A percentile compares a stretch with the other conserved stretches of the same genome.
These are phyloP conservation scores for Rhinophrynus dorsalis DNA, from an alignment of 2,797 vertebrate species.

Conservation along the genomic window DNA sequence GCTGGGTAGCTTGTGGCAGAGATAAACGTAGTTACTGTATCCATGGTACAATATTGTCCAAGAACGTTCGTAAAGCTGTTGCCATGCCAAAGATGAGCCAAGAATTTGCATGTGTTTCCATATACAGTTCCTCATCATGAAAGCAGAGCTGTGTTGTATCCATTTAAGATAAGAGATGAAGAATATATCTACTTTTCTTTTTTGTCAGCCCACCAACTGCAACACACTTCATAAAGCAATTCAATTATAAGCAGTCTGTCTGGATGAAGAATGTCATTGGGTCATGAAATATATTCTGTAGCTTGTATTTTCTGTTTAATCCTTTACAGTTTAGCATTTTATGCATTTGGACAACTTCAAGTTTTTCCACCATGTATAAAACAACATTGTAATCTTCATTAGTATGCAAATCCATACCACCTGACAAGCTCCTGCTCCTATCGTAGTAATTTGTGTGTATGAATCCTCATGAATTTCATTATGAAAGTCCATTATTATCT, in stretches of 20 bases:
- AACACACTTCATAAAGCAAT: constrained; percentile 50
- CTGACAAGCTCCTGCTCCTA: constrained; percentile 45
- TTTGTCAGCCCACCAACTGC: constrained; percentile 44
- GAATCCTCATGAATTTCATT: constrained; percentile 60
- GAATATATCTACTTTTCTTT: constrained; percentile 22
- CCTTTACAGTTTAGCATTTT: constrained; percentile 40
- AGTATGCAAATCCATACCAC: constrained; percentile 53
- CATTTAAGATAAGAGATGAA: constrained; percentile 34
- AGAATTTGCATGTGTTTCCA: constrained; percentile 13
- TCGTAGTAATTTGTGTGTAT: constrained; percentile 41
- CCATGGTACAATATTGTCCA: neutral
- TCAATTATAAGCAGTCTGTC: constrained; percentile 41
- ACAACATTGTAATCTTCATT: constrained; percentile 52
- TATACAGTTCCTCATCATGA: neutral
- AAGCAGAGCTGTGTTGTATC: neutral
- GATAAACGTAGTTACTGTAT: neutral
- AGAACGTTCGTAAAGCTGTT: constrained; percentile 3
- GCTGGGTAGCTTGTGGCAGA: neutral
- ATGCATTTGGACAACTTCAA: constrained; percentile 10
- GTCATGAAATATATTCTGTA: constrained; percentile 33
- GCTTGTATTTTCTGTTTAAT: constrained; percentile 34
- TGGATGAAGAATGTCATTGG: constrained; percentile 20
- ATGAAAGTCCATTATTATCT: constrained; percentile 56
- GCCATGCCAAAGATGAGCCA: constrained; percentile 8
- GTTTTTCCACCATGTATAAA: constrained; percentile 47